phyloP scores from a whole-genome alignment of 2,113 vertebrate genomes.

The Fulica atra region DNA sequence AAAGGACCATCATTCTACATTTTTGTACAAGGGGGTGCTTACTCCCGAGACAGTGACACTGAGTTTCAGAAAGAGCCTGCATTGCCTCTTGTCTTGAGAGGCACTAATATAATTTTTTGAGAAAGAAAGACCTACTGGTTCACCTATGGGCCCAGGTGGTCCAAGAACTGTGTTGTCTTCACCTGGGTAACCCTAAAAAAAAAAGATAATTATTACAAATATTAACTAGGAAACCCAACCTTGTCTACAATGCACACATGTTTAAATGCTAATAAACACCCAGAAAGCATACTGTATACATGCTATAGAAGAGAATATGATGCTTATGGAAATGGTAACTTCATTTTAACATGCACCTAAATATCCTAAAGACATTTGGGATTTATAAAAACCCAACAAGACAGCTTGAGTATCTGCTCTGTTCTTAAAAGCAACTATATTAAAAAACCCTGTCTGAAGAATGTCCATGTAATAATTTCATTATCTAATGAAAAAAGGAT shows the following conservation, averaged over 20 bases:
- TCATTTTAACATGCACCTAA: not conserved
- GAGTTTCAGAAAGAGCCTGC: not conserved
- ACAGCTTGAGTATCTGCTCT: not conserved
- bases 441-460: not conserved
- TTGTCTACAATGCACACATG: not conserved
- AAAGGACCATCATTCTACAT: not conserved
- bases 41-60: not conserved
- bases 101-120: slow-evolving; percentile 61
- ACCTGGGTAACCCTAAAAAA: slow-evolving; percentile 88
- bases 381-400: not conserved
- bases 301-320: not conserved
- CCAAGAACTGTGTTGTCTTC: slow-evolving; percentile 88
- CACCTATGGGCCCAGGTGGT: slow-evolving; percentile 95
- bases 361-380: not conserved
- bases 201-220: slow-evolving; percentile 24
- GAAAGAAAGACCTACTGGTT: slow-evolving; percentile 99
- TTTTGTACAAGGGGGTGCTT: not conserved
- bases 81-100: slow-evolving; percentile 10
- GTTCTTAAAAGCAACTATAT: not conserved
- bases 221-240: not conserved
- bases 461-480: not conserved
- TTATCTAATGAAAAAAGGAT: not conserved
- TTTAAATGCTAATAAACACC: not conserved
- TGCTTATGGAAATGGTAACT: not conserved
- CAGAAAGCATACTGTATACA: not conserved